Evolutionary conservation across 1,140 invertebrate species (phyloP).

Genomic region (Zaprionus nigranus): DNA sequence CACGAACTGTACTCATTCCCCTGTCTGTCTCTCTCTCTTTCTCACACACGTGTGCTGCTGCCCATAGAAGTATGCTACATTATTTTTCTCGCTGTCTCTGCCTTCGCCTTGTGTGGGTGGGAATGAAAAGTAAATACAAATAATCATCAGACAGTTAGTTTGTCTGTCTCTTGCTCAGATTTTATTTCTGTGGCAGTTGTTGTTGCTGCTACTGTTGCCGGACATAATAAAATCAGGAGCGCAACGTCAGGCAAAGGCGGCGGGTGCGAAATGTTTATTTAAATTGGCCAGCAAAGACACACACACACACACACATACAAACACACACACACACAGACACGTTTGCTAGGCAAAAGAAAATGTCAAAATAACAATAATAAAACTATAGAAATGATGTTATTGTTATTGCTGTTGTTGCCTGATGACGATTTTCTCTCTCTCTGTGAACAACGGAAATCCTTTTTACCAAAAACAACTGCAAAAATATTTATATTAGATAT

Average conservation of each 20-base stretch:
- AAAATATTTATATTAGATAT: slow-evolving; percentile 83
- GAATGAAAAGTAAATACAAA: slow-evolving; percentile 69
- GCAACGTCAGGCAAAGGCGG: slow-evolving; percentile 38
- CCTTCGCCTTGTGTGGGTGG: slow-evolving; percentile 22
- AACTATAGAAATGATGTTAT: slow-evolving; percentile 43
- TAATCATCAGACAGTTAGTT: slow-evolving; percentile 80
- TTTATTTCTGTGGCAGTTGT: slow-evolving; percentile 60
- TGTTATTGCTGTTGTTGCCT: slow-evolving; percentile 17
- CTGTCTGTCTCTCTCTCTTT: too few relatives aligned
- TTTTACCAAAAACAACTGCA: slow-evolving; percentile 75
- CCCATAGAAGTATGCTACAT: slow-evolving; percentile 48
- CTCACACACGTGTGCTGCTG: not conserved
- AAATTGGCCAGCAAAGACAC: slow-evolving; percentile 74
- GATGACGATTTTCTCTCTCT: slow-evolving; percentile 4
- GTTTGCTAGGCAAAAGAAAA: slow-evolving; percentile 58
- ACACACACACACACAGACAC: slow-evolving; percentile 37
- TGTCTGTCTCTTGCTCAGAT: slow-evolving; percentile 71
- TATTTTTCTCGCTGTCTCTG: slow-evolving; percentile 24
- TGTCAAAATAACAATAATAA: slow-evolving; percentile 63
- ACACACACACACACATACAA: slow-evolving; percentile 29
- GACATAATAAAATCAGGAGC: slow-evolving; percentile 76
- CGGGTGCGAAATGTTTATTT: slow-evolving; percentile 82
- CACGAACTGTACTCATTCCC: not conserved
- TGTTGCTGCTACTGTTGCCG: slow-evolving; percentile 43
- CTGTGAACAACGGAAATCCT: slow-evolving; percentile 72